Conservation (phyloP, 2,113 vertebrate species). For the Dicerorhinus sumatrensis region DNA sequence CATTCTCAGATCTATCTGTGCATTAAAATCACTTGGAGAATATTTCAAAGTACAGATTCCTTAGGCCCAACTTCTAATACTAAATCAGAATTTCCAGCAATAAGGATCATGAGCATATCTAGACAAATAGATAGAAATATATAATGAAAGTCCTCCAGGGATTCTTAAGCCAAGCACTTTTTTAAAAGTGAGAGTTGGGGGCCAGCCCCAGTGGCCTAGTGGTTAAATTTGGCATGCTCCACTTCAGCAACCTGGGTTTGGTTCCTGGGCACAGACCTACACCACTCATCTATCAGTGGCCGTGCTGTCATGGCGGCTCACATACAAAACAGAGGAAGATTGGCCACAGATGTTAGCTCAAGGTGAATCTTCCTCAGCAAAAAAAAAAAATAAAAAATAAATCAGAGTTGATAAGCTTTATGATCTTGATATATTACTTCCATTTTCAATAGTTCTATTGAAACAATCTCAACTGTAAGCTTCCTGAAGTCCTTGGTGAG, state of each 20-base stretch:
- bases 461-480: not conserved
- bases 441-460: conserved; percentile 29
- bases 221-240: too few relatives aligned
- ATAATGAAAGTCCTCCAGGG: not conserved
- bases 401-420: not conserved
- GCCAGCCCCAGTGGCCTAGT: too few relatives aligned
- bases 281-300: too few relatives aligned
- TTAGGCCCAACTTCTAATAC: not conserved
- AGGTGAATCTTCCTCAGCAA: too few relatives aligned
- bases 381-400: not conserved
- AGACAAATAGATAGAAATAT: not conserved
- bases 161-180: not conserved
- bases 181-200: not conserved
- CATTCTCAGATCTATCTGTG: not conserved
- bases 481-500: not conserved
- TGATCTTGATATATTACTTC: not conserved
- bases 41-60: conserved; percentile 26
- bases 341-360: too few relatives aligned
- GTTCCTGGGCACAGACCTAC: too few relatives aligned
- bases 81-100: conserved; percentile 16
- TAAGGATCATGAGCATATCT: not conserved
- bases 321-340: too few relatives aligned
- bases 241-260: too few relatives aligned
- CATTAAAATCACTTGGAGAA: conserved; percentile 13
- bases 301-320: too few relatives aligned